phyloP scores from a whole-genome alignment of 2,113 vertebrate species.

The Suncus etruscus region DNA sequence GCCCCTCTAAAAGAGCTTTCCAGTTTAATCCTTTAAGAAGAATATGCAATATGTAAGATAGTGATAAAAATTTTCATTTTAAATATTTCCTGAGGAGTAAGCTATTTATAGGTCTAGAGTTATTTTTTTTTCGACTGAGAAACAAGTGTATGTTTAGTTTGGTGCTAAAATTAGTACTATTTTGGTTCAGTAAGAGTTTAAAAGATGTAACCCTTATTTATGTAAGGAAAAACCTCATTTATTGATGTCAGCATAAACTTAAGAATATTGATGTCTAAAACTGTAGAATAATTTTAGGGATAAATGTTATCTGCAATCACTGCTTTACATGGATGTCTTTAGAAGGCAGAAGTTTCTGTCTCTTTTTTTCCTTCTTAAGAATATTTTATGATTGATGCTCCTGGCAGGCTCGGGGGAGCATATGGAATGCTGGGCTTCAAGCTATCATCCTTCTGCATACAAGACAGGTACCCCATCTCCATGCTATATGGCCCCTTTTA shows the following conservation, averaged over 20 bases:
- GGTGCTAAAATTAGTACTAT: conserved; percentile 46
- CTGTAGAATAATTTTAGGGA: neutral
- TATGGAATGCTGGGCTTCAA: no score
- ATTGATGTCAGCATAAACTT: conserved; percentile 15
- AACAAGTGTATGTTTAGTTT: conserved; percentile 40
- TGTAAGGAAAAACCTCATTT: neutral
- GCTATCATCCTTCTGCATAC: no score
- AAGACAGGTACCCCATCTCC: no score
- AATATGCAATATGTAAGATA: neutral
- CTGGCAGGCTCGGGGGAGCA: no score
- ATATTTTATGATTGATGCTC: conserved; percentile 5
- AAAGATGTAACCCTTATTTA: neutral
- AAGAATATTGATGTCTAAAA: neutral
- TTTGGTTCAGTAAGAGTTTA: conserved; percentile 34
- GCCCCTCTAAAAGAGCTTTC: neutral
- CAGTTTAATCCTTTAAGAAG: conserved; percentile 19
- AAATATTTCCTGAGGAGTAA: conserved; percentile 51
- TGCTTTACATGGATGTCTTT: neutral
- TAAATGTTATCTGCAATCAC: neutral
- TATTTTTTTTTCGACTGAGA: conserved; percentile 32
- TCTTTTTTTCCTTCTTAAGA: conserved; percentile 23
- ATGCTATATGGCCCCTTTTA: no score
- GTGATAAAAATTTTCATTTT: conserved; percentile 52
- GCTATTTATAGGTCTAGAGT: conserved; percentile 49
- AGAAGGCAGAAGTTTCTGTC: conserved; percentile 31